These are phyloP conservation scores for Bradypodion pumilum DNA, from an alignment of 2,797 vertebrate species.

Conservation along the genomic window DNA sequence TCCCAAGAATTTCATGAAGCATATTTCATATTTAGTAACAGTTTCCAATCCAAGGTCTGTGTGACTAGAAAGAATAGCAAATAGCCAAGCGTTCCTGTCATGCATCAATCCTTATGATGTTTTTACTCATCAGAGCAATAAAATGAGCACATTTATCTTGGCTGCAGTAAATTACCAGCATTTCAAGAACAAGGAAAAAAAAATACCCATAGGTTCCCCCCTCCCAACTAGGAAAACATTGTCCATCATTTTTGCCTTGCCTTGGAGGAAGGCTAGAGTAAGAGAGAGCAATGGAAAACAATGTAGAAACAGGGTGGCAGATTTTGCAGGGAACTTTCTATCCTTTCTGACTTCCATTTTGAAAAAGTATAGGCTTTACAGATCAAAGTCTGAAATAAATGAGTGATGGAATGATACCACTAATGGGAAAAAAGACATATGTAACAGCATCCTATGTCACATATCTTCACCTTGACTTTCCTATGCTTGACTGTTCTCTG, in stretches of 20 bases:
- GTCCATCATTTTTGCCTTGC: background rate
- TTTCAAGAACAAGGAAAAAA: background rate
- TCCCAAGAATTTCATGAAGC: background rate
- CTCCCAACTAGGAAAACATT: background rate
- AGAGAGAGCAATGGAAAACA: slow-evolving; percentile 15
- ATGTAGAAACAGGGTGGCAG: background rate
- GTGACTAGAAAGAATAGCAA: slow-evolving; percentile 48
- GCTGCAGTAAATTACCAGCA: slow-evolving; percentile 41
- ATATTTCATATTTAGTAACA: slow-evolving; percentile 12
- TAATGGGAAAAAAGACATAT: background rate
- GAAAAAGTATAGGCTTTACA: background rate
- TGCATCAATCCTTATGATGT: slow-evolving; percentile 45
- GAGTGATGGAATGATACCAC: background rate
- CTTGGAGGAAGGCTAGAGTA: background rate
- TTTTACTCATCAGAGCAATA: slow-evolving; percentile 45
- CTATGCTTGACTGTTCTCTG: background rate
- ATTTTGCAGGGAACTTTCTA: background rate
- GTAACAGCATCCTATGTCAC: background rate
- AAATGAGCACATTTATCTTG: slow-evolving; percentile 35
- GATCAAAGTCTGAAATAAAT: background rate
- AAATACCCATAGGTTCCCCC: background rate
- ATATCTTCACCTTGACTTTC: background rate
- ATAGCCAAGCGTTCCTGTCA: slow-evolving; percentile 37
- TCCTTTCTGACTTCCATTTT: background rate
- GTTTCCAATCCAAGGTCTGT: slow-evolving; percentile 37